phyloP scores from a whole-genome alignment of 2,113 vertebrate species.

The Danio rerio region DNA sequence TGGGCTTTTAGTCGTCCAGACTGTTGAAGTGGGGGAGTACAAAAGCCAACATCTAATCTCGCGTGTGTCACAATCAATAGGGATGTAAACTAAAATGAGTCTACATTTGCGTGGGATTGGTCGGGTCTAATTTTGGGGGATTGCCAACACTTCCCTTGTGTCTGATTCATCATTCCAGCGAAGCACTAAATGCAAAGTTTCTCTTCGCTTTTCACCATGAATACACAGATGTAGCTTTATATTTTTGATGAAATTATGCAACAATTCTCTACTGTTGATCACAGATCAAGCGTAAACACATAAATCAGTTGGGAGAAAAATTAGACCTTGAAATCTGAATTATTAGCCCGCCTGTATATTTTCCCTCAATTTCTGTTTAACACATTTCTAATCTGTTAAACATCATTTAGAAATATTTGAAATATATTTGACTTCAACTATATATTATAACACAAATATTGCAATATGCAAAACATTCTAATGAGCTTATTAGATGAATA shows the following conservation, averaged over 20 bases:
- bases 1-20: conserved; percentile 59
- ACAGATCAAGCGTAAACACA: background rate
- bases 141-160: background rate
- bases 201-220: background rate
- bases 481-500: background rate
- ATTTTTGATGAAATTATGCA: background rate
- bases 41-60: conserved; percentile 46
- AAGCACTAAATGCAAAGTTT: background rate
- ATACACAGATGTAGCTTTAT: background rate
- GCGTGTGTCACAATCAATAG: background rate
- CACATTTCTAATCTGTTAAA: too few relatives aligned
- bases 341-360: too few relatives aligned
- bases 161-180: conserved; percentile 3
- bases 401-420: too few relatives aligned
- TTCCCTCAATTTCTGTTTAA: too few relatives aligned
- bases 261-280: background rate
- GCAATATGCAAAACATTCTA: background rate
- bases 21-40: conserved; percentile 37
- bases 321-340: too few relatives aligned
- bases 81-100: conserved; percentile 18
- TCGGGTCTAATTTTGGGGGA: background rate
- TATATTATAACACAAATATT: background rate
- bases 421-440: too few relatives aligned
- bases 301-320: too few relatives aligned
- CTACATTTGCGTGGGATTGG: background rate